Conservation (phyloP, 2,113 vertebrate species). For the Turnix velox region DNA sequence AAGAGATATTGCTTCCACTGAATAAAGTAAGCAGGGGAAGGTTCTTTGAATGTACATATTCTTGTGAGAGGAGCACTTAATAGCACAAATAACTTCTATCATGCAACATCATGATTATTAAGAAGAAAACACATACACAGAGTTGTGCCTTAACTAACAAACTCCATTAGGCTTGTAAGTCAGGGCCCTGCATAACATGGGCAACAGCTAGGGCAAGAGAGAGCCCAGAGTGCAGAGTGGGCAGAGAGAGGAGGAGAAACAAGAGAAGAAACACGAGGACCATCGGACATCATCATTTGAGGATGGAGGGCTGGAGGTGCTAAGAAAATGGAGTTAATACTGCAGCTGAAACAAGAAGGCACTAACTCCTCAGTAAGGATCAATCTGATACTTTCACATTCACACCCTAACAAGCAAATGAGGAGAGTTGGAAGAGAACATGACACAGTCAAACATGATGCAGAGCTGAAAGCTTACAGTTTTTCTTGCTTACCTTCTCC, state of each 20-base stretch:
- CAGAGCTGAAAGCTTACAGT: not conserved
- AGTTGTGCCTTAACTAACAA: not conserved
- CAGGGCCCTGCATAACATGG: not conserved
- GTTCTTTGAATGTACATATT: not conserved
- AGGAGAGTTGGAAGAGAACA: not conserved
- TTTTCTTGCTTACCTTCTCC: not conserved
- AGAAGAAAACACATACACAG: not conserved
- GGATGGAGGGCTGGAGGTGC: not conserved
- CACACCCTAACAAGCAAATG: not conserved
- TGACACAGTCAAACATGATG: not conserved
- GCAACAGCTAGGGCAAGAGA: not conserved
- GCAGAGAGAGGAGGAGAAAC: not conserved
- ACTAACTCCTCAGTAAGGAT: not conserved
- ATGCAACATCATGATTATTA: not conserved
- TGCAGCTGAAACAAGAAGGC: not conserved
- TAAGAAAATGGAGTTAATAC: not conserved
- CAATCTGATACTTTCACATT: not conserved
- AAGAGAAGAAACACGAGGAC: not conserved
- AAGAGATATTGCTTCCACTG: not conserved
- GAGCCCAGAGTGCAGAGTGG: accelerated
- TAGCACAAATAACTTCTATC: not conserved
- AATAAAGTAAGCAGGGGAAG: not conserved
- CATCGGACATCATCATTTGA: not conserved
- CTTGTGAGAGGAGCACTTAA: not conserved
- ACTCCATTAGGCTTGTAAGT: not conserved